Conservation (phyloP, 37 sponge, comb jelly and placozoan genomes). For the Halichondria panicea region DNA sequence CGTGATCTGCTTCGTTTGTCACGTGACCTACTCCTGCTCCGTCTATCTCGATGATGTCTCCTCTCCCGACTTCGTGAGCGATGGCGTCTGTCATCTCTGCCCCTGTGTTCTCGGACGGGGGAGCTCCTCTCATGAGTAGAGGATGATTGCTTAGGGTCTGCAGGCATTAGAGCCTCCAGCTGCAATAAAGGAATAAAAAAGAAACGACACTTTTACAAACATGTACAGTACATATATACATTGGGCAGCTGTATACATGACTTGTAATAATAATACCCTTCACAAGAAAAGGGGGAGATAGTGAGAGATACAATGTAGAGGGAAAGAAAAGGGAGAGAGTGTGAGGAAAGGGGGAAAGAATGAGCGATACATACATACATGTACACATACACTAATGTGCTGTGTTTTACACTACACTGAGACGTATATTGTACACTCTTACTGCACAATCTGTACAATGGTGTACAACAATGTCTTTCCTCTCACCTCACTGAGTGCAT, state of each 20-base stretch:
- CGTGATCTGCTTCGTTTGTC: conserved; percentile 44
- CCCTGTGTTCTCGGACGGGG: no score
- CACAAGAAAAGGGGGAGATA: no score
- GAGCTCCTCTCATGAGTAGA: background rate
- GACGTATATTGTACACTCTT: background rate
- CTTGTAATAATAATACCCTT: no score
- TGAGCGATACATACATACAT: no score
- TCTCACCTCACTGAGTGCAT: conserved; percentile 59
- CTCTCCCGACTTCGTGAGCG: background rate
- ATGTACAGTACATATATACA: no score
- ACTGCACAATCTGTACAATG: background rate
- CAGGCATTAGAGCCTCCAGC: conserved; percentile 41
- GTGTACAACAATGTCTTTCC: no score
- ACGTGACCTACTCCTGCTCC: conserved; percentile 22
- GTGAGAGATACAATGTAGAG: no score
- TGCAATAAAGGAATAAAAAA: background rate
- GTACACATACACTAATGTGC: background rate
- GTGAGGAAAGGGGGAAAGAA: no score
- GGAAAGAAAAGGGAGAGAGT: no score
- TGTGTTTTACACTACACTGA: background rate
- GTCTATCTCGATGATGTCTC: background rate
- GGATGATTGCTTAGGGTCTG: conserved; percentile 12
- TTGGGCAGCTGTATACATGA: no score
- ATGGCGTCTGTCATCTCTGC: background rate
- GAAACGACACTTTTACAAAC: no score